Evolutionary conservation across 2,888 invertebrate genomes (phyloP).

Genomic region (Tetrapedia diversipes): DNA sequence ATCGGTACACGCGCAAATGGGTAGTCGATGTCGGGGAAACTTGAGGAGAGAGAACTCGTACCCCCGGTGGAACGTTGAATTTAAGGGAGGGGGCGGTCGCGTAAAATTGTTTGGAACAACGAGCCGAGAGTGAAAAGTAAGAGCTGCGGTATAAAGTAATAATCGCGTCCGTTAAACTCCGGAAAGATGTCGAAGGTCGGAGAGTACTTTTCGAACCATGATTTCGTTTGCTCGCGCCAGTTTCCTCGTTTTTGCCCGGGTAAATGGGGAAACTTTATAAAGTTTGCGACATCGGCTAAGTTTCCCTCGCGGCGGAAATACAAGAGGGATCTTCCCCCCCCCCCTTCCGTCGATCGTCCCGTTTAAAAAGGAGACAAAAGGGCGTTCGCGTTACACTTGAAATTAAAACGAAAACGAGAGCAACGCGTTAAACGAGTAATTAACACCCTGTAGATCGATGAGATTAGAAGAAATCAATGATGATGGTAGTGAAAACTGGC

Average conservation of each 20-base stretch:
- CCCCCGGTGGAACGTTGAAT: background rate
- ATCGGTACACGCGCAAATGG: background rate
- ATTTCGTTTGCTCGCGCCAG: slow-evolving; percentile 63
- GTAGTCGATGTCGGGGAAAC: background rate
- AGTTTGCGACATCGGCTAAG: slow-evolving; percentile 60
- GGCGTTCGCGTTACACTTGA: slow-evolving; percentile 15
- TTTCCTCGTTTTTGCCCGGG: slow-evolving; percentile 59
- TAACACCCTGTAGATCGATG: too few relatives aligned
- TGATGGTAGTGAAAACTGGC: too few relatives aligned
- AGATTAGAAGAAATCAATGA: too few relatives aligned
- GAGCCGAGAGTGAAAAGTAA: slow-evolving; percentile 40
- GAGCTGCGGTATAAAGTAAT: slow-evolving; percentile 55
- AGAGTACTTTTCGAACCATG: slow-evolving; percentile 56
- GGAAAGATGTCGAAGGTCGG: slow-evolving; percentile 64
- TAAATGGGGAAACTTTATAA: slow-evolving; percentile 67
- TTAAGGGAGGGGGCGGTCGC: background rate
- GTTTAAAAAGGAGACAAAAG: slow-evolving; percentile 32
- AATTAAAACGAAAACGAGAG: slow-evolving; percentile 3
- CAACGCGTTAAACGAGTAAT: background rate
- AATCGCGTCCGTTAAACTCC: slow-evolving; percentile 59
- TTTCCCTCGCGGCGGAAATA: slow-evolving; percentile 62
- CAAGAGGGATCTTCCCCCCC: too few relatives aligned
- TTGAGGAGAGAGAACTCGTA: background rate
- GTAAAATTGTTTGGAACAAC: slow-evolving; percentile 34
- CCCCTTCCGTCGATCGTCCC: slow-evolving; percentile 38